These are phyloP conservation scores for Platorchestia sp. DNA, from an alignment of 1,140 invertebrate genomes.

Conservation along the genomic window DNA sequence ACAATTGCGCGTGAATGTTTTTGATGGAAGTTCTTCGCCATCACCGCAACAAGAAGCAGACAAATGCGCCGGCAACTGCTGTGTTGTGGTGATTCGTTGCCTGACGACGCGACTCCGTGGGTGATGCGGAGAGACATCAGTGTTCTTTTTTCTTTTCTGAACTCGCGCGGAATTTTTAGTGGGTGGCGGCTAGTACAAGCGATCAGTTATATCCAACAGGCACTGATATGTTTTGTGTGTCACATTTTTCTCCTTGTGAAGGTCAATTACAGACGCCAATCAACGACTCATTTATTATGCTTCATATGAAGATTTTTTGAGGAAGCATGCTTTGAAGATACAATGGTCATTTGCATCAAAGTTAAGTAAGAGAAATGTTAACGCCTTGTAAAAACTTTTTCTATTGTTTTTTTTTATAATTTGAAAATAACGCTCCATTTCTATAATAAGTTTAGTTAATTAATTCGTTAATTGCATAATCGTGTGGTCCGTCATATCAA, in stretches of 20 bases:
- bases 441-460: too few relatives aligned
- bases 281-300: background rate
- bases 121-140: background rate
- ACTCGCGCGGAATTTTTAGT: background rate
- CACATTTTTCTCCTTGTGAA: background rate
- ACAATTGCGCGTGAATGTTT: conserved; percentile 21
- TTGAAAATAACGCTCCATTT: too few relatives aligned
- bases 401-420: too few relatives aligned
- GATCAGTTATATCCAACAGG: background rate
- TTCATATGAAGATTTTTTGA: background rate
- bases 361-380: background rate
- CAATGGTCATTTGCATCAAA: background rate
- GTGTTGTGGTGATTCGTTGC: background rate
- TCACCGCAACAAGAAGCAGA: conserved; percentile 6
- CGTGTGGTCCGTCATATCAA: too few relatives aligned
- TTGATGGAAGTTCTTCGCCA: conserved; percentile 34
- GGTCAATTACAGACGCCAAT: background rate
- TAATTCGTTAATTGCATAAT: too few relatives aligned
- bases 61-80: background rate
- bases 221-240: background rate
- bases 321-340: background rate
- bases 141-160: background rate
- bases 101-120: background rate
- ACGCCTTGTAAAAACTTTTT: too few relatives aligned
- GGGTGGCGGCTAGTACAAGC: background rate